phyloP scores from a whole-genome alignment of 1,140 invertebrate genomes.

The Tetramorium simillimum region DNA sequence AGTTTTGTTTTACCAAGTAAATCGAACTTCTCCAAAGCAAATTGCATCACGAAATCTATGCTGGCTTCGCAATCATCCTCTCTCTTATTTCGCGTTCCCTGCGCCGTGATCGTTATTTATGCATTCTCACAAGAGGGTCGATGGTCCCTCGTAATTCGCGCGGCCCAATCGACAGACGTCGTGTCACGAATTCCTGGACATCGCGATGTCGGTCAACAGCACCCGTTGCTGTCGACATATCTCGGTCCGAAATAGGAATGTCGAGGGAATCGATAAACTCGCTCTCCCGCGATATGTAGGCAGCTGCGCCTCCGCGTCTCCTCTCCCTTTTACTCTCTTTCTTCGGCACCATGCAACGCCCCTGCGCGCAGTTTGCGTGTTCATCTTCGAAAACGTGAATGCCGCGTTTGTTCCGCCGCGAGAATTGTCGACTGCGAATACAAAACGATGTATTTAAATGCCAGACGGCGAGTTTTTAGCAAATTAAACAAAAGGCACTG shows the following conservation, averaged over 20 bases:
- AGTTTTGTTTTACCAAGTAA: not conserved
- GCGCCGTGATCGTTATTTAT: slow-evolving; percentile 26
- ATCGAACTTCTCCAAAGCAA: not conserved
- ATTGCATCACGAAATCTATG: not conserved
- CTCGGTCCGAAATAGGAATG: slow-evolving; percentile 57
- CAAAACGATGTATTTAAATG: slow-evolving; percentile 1
- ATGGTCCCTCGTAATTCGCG: slow-evolving; percentile 41
- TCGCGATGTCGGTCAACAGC: slow-evolving; percentile 61
- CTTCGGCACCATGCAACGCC: not conserved
- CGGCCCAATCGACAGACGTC: slow-evolving; percentile 47
- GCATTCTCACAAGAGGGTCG: slow-evolving; percentile 41
- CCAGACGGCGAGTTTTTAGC: not conserved
- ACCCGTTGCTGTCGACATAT: slow-evolving; percentile 57
- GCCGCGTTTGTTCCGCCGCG: not conserved
- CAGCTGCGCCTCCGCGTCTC: slow-evolving; percentile 15
- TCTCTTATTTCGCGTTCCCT: slow-evolving; percentile 17
- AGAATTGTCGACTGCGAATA: slow-evolving; percentile 9
- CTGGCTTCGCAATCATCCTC: not conserved
- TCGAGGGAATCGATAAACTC: slow-evolving; percentile 61
- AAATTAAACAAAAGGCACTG: not conserved
- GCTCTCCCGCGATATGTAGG: slow-evolving; percentile 48
- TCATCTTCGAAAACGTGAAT: slow-evolving; percentile 21
- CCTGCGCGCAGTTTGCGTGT: not conserved
- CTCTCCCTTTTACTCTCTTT: slow-evolving; percentile 41
- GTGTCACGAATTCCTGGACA: slow-evolving; percentile 62